A percentile compares a stretch with the other conserved stretches of the same genome.
phyloP scores from a whole-genome alignment of 2,888 invertebrate species.

The Drosophila suboccidentalis region DNA sequence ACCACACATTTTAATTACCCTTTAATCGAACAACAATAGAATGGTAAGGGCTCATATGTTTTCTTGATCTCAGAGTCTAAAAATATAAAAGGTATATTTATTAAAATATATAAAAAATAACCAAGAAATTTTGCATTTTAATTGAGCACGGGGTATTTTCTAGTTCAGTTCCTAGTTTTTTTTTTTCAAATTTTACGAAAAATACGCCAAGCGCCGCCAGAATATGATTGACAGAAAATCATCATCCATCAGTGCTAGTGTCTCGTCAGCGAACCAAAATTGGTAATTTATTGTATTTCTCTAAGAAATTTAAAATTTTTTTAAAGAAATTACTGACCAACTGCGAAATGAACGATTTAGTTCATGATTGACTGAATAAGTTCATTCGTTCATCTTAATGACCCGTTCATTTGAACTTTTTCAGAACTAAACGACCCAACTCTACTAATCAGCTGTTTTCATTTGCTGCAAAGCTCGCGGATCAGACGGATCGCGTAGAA shows the following conservation, averaged over 20 bases:
- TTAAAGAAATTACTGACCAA: too few species aligned
- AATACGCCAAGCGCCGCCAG: constrained; percentile 27
- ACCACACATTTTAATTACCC: constrained; percentile 9
- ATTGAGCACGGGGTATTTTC: constrained; percentile 3
- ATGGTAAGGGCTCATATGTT: not conserved
- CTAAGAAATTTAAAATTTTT: too few species aligned
- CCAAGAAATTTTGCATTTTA: not conserved
- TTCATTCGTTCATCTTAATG: too few species aligned
- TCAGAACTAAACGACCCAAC: too few species aligned
- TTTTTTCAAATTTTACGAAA: constrained; percentile 15
- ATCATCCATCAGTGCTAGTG: too few species aligned
- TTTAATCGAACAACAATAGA: not conserved
- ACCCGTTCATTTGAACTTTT: too few species aligned
- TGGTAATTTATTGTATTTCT: too few species aligned
- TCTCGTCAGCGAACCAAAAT: too few species aligned
- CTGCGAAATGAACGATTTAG: too few species aligned
- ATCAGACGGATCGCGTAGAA: constrained; percentile 60
- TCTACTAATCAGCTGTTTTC: constrained; percentile 64
- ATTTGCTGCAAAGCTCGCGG: constrained; percentile 59
- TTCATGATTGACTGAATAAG: too few species aligned
- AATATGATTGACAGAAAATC: too few species aligned
- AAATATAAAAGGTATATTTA: not conserved
- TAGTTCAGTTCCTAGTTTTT: not conserved
- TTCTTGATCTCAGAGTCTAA: not conserved
- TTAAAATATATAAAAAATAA: not conserved